These are phyloP conservation scores for Andinoacara biseriatus DNA, from an alignment of 2,113 vertebrate genomes.

Conservation along the genomic window DNA sequence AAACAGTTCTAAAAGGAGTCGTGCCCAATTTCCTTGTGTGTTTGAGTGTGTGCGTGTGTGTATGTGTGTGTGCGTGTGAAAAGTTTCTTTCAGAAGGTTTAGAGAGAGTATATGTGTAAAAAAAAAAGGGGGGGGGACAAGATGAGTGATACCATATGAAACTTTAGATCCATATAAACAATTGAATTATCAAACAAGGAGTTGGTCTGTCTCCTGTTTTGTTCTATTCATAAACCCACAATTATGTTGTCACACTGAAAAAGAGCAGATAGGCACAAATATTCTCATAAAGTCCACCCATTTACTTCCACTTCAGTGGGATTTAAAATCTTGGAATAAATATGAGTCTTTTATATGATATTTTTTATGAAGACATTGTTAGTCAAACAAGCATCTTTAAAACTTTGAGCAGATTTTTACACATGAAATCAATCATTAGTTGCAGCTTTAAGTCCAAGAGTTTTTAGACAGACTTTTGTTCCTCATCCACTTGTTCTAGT, in stretches of 20 bases:
- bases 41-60: not conserved
- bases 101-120: not conserved
- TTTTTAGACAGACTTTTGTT: slow-evolving; percentile 39
- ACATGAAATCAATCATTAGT: slow-evolving; percentile 26
- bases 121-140: not conserved
- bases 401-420: slow-evolving; percentile 7
- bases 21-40: not conserved
- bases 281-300: not conserved
- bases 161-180: slow-evolving; percentile 44
- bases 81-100: not conserved
- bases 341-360: not conserved
- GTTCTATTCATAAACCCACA: not conserved
- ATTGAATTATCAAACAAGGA: slow-evolving; percentile 29
- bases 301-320: not conserved
- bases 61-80: slow-evolving; percentile 9
- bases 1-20: slow-evolving; percentile 52
- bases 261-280: slow-evolving; percentile 21
- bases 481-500: slow-evolving; percentile 31
- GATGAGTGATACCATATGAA: slow-evolving; percentile 55
- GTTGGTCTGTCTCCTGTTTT: slow-evolving; percentile 8
- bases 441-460: slow-evolving; percentile 1
- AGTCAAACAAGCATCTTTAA: not conserved
- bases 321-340: not conserved
- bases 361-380: slow-evolving; percentile 5
- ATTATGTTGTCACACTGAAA: slow-evolving; percentile 48